phyloP scores from a whole-genome alignment of 92 coral and sea anemone genomes.

The Zoanthus sociatus region DNA sequence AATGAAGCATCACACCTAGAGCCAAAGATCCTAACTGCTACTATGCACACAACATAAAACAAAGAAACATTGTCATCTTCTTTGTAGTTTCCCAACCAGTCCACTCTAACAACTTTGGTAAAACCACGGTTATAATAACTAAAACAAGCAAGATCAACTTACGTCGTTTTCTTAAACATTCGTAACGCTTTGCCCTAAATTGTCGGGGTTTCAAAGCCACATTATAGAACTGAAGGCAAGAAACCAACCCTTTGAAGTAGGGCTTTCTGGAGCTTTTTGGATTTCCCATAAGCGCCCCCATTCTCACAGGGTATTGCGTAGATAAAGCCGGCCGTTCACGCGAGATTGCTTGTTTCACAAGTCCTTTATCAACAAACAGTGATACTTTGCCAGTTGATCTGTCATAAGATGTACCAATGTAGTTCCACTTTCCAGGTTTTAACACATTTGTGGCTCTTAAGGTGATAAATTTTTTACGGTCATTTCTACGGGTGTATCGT shows the following conservation, averaged over 20 bases:
- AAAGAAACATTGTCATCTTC: too few relatives aligned
- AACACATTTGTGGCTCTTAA: constrained; percentile 32
- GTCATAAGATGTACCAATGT: constrained; percentile 83
- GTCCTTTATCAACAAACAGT: constrained; percentile 72
- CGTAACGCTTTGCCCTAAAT: constrained; percentile 39
- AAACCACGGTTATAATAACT: too few relatives aligned
- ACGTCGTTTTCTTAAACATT: constrained; percentile 57
- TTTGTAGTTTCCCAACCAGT: too few relatives aligned
- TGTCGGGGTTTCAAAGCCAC: constrained; percentile 60
- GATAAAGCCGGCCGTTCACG: constrained; percentile 63
- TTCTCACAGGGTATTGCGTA: constrained; percentile 73
- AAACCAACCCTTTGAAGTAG: constrained; percentile 69
- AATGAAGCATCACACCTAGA: too few relatives aligned
- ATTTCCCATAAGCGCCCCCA: constrained; percentile 65
- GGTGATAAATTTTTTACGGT: constrained; percentile 51
- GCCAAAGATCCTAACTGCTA: too few relatives aligned
- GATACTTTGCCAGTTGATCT: constrained; percentile 78
- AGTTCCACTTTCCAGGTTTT: constrained; percentile 79
- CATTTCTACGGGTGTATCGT: constrained; percentile 66
- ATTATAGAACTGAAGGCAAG: constrained; percentile 75
- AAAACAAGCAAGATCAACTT: background rate
- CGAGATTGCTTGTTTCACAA: constrained; percentile 36
- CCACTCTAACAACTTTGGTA: too few relatives aligned
- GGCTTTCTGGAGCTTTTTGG: background rate
- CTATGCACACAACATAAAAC: too few relatives aligned